Evolutionary conservation across 30 jellyfish, hydroid and myxozoan species (phyloP).

Genomic region (Aurelia sp.): DNA sequence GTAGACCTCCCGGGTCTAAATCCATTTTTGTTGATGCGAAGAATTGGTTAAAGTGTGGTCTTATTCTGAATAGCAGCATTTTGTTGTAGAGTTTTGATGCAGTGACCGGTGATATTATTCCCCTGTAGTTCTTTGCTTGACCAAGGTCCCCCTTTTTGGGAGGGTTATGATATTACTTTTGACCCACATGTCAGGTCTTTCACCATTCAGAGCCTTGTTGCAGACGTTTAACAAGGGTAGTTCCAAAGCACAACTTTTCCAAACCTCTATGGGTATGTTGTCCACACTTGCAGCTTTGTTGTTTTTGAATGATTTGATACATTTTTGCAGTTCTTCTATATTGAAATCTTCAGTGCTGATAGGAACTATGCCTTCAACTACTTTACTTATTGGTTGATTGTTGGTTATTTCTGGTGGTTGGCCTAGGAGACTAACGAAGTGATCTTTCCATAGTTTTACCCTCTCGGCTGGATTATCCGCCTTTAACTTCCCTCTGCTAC

Average conservation of each 20-base stretch:
- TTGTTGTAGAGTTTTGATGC: conserved; percentile 27
- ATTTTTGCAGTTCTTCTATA: conserved; percentile 14
- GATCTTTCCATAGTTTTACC: conserved; percentile 20
- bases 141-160: conserved; percentile 40
- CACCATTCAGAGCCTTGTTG: conserved; percentile 22
- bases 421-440: conserved; percentile 41
- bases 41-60: conserved; percentile 12
- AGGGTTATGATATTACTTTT: conserved; percentile 2
- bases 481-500: background rate
- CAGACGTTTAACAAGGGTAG: conserved; percentile 6
- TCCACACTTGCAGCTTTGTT: conserved; percentile 39
- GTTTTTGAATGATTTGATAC: background rate
- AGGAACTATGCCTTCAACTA: background rate
- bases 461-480: conserved; percentile 20
- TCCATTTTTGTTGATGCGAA: conserved; percentile 31
- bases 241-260: conserved; percentile 15
- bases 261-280: conserved; percentile 7
- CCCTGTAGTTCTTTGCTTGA: conserved; percentile 10
- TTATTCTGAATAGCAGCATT: conserved; percentile 3
- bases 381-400: background rate
- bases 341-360: conserved; percentile 21
- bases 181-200: conserved; percentile 5
- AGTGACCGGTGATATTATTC: background rate
- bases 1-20: too few species aligned
- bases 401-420: conserved; percentile 12